These are phyloP conservation scores for Hoplodrina ambigua DNA, from an alignment of 2,888 invertebrate species.

Conservation along the genomic window DNA sequence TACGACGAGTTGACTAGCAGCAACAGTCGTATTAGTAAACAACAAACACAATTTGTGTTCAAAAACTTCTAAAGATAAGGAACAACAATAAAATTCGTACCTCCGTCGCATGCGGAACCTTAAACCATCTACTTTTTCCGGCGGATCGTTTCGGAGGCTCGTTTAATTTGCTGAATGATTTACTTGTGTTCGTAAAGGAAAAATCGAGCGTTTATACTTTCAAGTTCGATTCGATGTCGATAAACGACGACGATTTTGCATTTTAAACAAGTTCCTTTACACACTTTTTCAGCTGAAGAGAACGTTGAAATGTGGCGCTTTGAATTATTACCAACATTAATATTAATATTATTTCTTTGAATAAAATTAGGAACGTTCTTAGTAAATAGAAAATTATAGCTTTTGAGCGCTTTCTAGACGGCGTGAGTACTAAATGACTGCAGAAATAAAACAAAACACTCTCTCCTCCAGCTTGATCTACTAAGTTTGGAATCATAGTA, in stretches of 20 bases:
- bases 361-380: no score
- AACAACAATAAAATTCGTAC: background rate
- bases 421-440: no score
- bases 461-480: no score
- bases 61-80: conserved; percentile 9
- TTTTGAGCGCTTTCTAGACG: no score
- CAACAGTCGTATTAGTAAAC: background rate
- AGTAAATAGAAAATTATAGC: no score
- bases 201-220: conserved; percentile 61
- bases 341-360: no score
- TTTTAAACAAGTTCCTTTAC: conserved; percentile 53
- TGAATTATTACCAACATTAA: no score
- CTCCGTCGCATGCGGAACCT: conserved; percentile 45
- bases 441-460: no score
- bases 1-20: background rate
- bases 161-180: conserved; percentile 73
- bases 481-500: no score
- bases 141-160: conserved; percentile 61
- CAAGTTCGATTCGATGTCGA: conserved; percentile 50
- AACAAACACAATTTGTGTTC: background rate
- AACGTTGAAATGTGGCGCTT: no score
- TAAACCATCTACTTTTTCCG: conserved; percentile 58
- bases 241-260: conserved; percentile 55
- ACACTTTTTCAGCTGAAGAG: background rate
- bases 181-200: conserved; percentile 63